These are phyloP conservation scores for Drosophila infuscata DNA, from an alignment of 2,888 invertebrate species.

Conservation along the genomic window DNA sequence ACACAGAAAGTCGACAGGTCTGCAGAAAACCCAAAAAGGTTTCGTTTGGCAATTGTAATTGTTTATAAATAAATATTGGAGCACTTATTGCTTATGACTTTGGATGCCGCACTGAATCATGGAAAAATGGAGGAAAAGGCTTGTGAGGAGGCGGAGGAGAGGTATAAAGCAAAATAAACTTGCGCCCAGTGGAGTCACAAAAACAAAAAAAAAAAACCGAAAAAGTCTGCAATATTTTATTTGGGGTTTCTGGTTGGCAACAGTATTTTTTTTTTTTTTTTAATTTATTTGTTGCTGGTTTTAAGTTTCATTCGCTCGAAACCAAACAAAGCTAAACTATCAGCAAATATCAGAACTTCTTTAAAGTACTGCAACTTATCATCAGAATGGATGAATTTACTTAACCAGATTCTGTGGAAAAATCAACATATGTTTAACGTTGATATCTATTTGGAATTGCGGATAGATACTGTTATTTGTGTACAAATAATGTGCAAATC, in stretches of 20 bases:
- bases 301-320: constrained; percentile 38
- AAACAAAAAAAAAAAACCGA: not conserved
- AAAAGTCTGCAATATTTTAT: constrained; percentile 5
- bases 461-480: not conserved
- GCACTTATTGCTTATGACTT: constrained; percentile 6
- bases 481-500: not conserved
- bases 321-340: not conserved
- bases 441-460: not conserved
- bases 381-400: not conserved
- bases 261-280: not conserved
- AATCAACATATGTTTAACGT: not conserved
- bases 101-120: constrained; percentile 19
- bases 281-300: constrained; percentile 5
- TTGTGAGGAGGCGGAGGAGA: not conserved
- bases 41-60: constrained; percentile 18
- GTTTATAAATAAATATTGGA: constrained; percentile 43
- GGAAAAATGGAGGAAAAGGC: not conserved
- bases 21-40: not conserved
- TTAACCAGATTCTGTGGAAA: not conserved
- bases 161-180: not conserved
- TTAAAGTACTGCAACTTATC: not conserved
- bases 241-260: constrained; percentile 2
- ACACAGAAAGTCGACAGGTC: constrained; percentile 15
- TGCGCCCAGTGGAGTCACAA: constrained; percentile 28
- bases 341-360: constrained; percentile 13